phyloP scores from a whole-genome alignment of 2,888 invertebrate species.

The Orchestes rusci region DNA sequence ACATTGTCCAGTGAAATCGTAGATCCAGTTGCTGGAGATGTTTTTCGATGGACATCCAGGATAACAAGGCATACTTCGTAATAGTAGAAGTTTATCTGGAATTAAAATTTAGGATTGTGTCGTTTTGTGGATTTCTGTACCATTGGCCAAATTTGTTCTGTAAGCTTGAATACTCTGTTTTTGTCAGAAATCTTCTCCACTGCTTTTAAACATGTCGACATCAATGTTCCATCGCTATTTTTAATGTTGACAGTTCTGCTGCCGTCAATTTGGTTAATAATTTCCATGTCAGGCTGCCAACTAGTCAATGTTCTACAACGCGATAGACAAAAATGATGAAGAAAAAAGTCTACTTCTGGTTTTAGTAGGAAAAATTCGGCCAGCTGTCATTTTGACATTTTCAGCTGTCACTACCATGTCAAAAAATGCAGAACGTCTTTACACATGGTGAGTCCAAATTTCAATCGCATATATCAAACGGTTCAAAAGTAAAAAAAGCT shows the following conservation, averaged over 20 bases:
- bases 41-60: slow-evolving; percentile 35
- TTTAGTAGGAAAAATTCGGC: no score
- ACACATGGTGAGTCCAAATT: no score
- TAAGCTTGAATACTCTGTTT: slow-evolving; percentile 30
- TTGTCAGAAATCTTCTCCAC: slow-evolving; percentile 37
- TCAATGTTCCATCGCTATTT: slow-evolving; percentile 34
- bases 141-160: slow-evolving; percentile 33
- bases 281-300: slow-evolving; percentile 44
- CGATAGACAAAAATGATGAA: no score
- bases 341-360: no score
- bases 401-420: no score
- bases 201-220: slow-evolving; percentile 37
- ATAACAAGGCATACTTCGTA: slow-evolving; percentile 48
- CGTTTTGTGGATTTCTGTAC: slow-evolving; percentile 27
- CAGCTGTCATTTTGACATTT: no score
- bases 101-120: background rate
- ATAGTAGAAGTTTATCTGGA: slow-evolving; percentile 47
- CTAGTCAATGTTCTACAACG: no score
- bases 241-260: slow-evolving; percentile 30
- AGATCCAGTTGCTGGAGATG: slow-evolving; percentile 11
- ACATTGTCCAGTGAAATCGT: no score
- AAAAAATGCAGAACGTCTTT: no score
- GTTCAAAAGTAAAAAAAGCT: no score
- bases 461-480: no score
- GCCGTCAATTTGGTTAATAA: slow-evolving; percentile 30